Evolutionary conservation across 2,113 vertebrate genomes (phyloP), one percentile per base, ranked within the genome.

Genomic region (Channa argus): DNA sequence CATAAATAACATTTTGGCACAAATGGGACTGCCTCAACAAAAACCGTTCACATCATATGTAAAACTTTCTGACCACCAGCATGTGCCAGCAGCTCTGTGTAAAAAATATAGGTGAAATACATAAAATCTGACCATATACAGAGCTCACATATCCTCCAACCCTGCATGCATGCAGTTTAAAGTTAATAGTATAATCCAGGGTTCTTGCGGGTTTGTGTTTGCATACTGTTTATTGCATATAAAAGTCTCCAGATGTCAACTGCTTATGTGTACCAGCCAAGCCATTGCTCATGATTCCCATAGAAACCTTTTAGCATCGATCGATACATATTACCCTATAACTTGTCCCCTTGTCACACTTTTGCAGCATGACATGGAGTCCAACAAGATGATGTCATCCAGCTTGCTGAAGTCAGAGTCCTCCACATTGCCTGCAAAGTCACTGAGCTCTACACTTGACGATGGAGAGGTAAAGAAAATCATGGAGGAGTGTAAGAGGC

Each of bases 401-500:
- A 94, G 93, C 92, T 93, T 96, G 88, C 94, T 96, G 91, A 99
- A 99, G 95, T 96, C 97, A 47, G 97, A 99, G 88, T 94, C 96
- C 38, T 95, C 96, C 63, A 59, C 91, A 41, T 94, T 95, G 92
- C 95, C 96, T 80, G 63, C 83, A 39, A 99, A 98, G 93, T 94
- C 96, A 70, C 79, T 96, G 95, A 95, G 95, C 87, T 95, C 96
- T 86, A 95, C 95, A 87, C 90, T 98, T 75, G 97, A 98, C 80
- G 97, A 99, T 47, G 85, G 92, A 2, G 98, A 98, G 89, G 96
- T 97, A 63, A 98, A 96, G 94, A 98, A 96, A 93, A 93, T 99
- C 91, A 95, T 97, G 96, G 98, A 99, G 72, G 97, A 99, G 55
- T 98, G 96, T 86, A 97, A 96, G 95, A 94, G 96, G 93, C 95